Evolutionary conservation across 2,113 vertebrate species (phyloP), one percentile per base, ranked within the genome.

Genomic region (Calidris pygmaea): DNA sequence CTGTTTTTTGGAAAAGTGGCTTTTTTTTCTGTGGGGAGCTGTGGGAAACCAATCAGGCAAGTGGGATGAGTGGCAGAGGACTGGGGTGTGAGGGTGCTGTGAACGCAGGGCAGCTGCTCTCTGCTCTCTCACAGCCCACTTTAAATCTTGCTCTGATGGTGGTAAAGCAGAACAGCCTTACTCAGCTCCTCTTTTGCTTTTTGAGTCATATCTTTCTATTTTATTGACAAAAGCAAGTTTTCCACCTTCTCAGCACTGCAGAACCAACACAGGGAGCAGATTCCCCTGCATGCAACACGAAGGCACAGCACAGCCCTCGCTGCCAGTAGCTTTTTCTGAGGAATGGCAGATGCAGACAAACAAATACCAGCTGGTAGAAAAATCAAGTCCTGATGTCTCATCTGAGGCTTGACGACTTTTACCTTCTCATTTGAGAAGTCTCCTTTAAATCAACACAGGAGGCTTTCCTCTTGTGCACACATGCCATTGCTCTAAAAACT

Each of bases 161-260:
- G 15, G 39, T 2, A 30, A 35, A 59, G 75, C 60, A 62, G 30
- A 77, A n/a, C 53, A 21, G 75, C 78, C n/a, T 73, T 2, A 30
- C 66, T 53, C 81, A 63, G 82, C 81, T 66, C 72, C 91, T 58
- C 30, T 1, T 62, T 56, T 47, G 50, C 85, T 34, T 63, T 71
- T 59, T 30, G 50, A 84, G n/a, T 52, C 75, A 59, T 11, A 24
- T 16, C 48, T 87, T 58, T 27, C 10, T 26, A 22, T 84, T 90
- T 74, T 75, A 78, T 71, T 59, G 92, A 86, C 87, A 86, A 93
- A 92, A 77, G 47, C 93, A 70, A 81, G 71, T 83, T 95, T 86
- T 39, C 37, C 76, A 58, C 47, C 59, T 55, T 85, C 84, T 43
- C 53, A 53, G 84, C 74, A 4, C 48, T 17, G 47, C 86, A 73